phyloP scores from a whole-genome alignment of 2,113 vertebrate species.

The Thalassoma bifasciatum region DNA sequence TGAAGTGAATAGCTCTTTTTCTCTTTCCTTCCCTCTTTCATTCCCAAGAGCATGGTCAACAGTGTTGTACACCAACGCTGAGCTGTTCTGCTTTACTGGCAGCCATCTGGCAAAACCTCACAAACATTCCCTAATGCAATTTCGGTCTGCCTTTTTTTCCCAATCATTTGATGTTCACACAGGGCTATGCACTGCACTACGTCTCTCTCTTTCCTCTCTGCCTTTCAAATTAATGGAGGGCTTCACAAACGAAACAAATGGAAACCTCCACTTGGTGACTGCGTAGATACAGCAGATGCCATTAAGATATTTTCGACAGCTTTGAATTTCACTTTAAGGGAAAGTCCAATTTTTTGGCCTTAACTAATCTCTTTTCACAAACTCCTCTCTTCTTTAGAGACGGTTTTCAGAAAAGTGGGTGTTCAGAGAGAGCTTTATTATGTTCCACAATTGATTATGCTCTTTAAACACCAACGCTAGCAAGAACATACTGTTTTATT shows the following conservation, averaged over 20 bases:
- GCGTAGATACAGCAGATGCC: conserved; percentile 2
- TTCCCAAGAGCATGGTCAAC: conserved; percentile 54
- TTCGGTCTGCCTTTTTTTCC: conserved; percentile 50
- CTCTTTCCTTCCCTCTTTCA: not conserved
- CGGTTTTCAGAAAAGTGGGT: not conserved
- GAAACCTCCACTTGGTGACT: conserved; percentile 10
- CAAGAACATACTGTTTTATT: not conserved
- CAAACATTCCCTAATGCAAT: conserved; percentile 69
- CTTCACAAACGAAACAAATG: conserved; percentile 25
- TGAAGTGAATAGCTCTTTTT: conserved; percentile 52
- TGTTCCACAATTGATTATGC: conserved; percentile 19
- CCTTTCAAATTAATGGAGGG: conserved; percentile 3
- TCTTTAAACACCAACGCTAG: conserved; percentile 10
- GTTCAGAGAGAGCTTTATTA: not conserved
- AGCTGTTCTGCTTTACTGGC: conserved; percentile 67
- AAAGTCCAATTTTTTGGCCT: not conserved
- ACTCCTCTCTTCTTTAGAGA: not conserved
- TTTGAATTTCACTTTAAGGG: not conserved
- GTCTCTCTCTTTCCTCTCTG: conserved; percentile 19
- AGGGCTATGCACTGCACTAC: not conserved
- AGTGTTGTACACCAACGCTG: conserved; percentile 44
- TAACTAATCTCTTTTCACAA: not conserved
- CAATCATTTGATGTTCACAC: conserved; percentile 63
- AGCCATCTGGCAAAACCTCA: conserved; percentile 74
- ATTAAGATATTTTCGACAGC: not conserved